phyloP scores from a whole-genome alignment of 2,888 invertebrate genomes.

The Agriotes lineatus region DNA sequence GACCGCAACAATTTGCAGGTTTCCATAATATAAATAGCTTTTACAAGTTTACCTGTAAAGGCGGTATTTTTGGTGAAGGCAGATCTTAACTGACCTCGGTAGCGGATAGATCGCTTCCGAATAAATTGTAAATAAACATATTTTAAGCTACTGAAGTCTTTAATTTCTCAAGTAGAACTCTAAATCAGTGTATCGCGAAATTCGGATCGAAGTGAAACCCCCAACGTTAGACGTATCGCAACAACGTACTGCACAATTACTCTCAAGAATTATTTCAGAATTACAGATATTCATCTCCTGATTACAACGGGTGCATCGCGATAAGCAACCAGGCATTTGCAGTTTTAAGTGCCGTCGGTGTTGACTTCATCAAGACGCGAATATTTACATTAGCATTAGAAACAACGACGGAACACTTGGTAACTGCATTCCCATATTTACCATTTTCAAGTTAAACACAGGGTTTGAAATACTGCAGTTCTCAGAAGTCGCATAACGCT shows the following conservation, averaged over 20 bases:
- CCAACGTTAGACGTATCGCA: too few relatives aligned
- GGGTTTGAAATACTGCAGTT: not conserved
- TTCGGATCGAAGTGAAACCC: too few relatives aligned
- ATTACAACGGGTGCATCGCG: not conserved
- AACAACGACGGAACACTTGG: not conserved
- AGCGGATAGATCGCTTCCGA: too few relatives aligned
- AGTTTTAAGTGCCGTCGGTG: not conserved
- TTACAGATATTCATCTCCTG: not conserved
- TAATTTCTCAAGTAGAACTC: too few relatives aligned
- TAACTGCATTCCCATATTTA: not conserved
- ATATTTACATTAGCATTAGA: not conserved
- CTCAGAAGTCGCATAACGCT: not conserved
- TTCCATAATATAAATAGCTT: too few relatives aligned
- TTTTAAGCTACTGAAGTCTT: too few relatives aligned
- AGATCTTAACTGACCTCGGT: too few relatives aligned
- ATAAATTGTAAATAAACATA: too few relatives aligned
- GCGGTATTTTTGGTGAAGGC: too few relatives aligned
- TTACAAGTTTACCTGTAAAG: too few relatives aligned
- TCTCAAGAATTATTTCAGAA: not conserved
- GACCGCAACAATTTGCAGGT: too few relatives aligned
- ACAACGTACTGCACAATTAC: not conserved
- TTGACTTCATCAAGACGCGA: not conserved
- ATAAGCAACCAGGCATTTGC: not conserved
- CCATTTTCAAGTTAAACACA: not conserved
- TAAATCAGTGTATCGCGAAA: too few relatives aligned